These are phyloP conservation scores for Vulpes ferrilata DNA, from an alignment of 2,113 vertebrate species.

Conservation along the genomic window DNA sequence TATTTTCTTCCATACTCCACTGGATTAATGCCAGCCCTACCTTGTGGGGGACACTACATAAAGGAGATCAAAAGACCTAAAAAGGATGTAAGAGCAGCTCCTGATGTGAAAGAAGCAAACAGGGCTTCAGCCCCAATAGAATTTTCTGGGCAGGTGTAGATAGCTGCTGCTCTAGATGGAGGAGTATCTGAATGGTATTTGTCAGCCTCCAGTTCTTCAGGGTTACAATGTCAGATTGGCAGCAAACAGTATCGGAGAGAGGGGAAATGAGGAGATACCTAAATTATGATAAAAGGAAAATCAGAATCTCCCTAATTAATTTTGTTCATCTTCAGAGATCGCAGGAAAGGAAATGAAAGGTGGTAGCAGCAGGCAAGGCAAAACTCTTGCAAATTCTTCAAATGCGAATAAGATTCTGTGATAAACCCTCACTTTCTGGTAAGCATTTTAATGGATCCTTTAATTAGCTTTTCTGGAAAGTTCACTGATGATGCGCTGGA, in stretches of 20 bases:
- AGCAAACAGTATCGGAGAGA: conserved; percentile 72
- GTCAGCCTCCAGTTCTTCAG: conserved; percentile 30
- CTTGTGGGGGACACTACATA: not conserved
- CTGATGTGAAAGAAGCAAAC: not conserved
- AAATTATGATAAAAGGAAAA: conserved; percentile 83
- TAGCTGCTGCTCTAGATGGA: not conserved
- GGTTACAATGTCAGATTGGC: conserved; percentile 62
- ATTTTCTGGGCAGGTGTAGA: not conserved
- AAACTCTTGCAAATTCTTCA: conserved; percentile 85
- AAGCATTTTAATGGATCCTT: conserved; percentile 87
- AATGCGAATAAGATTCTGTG: conserved; percentile 79
- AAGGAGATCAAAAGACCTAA: not conserved
- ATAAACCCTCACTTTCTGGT: conserved; percentile 87
- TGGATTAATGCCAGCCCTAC: not conserved
- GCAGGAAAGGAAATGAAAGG: conserved; percentile 78
- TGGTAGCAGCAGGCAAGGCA: conserved; percentile 64
- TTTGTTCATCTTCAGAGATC: conserved; percentile 82
- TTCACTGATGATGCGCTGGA: conserved; percentile 87
- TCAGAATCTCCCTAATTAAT: conserved; percentile 83
- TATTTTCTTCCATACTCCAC: not conserved
- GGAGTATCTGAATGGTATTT: conserved; percentile 33
- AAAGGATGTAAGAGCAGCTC: not conserved
- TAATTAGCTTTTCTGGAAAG: conserved; percentile 91
- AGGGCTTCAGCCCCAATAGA: not conserved
- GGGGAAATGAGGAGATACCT: conserved; percentile 80